phyloP scores from a whole-genome alignment of 2,797 vertebrate species.

The Silurus lanzhouensis region DNA sequence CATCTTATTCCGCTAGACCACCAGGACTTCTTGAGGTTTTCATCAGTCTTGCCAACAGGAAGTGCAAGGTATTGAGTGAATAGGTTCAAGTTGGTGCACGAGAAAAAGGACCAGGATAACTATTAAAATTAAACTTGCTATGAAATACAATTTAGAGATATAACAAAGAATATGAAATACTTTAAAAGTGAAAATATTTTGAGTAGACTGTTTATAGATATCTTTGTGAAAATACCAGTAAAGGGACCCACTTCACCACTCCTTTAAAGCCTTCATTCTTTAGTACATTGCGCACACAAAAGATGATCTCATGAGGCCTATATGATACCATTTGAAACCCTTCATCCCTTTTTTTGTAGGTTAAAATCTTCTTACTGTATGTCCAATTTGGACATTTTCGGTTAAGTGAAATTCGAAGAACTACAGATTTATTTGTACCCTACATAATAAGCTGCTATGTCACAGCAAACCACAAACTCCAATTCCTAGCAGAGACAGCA shows the following conservation, averaged over 20 bases:
- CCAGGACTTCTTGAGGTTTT: constrained; percentile 41
- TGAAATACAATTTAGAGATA: background rate
- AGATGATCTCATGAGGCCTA: background rate
- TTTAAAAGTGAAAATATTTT: background rate
- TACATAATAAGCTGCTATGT: too few species aligned
- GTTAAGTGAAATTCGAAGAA: background rate
- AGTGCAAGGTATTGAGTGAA: constrained; percentile 23
- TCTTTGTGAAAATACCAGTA: background rate
- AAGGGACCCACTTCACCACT: background rate
- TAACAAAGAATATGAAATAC: background rate
- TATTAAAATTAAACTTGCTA: background rate
- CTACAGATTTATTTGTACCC: too few species aligned
- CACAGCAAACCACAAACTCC: too few species aligned
- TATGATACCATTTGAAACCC: background rate
- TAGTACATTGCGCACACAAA: background rate
- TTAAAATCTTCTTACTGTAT: background rate
- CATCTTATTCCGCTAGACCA: constrained; percentile 41
- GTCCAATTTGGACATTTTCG: background rate
- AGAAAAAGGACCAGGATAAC: background rate
- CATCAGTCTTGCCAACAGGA: constrained; percentile 28
- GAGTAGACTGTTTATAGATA: background rate
- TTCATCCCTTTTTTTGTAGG: background rate
- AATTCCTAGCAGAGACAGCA: too few species aligned
- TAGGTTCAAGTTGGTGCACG: constrained; percentile 8
- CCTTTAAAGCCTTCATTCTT: background rate